These are phyloP conservation scores for Synanthedon formicaeformis DNA, from an alignment of 2,888 invertebrate genomes.

Conservation along the genomic window DNA sequence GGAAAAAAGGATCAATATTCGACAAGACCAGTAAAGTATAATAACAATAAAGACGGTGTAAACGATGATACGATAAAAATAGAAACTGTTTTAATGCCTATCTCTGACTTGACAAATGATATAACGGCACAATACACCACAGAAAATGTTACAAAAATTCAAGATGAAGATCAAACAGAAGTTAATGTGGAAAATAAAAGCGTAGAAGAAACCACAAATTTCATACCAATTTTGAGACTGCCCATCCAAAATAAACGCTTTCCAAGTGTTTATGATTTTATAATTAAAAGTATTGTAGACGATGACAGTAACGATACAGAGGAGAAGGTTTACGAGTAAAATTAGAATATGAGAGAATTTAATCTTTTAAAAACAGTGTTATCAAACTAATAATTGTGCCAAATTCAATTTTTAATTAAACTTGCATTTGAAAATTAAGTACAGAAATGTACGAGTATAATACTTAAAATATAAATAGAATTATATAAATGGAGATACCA, in stretches of 20 bases:
- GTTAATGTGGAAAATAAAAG: neutral
- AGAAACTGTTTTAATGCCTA: neutral
- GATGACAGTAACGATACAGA: conserved; percentile 7
- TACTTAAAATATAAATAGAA: too few relatives aligned
- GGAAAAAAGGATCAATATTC: conserved; percentile 12
- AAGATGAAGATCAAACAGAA: neutral
- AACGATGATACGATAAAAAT: neutral
- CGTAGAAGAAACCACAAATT: neutral
- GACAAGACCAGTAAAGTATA: too few relatives aligned
- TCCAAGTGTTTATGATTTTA: conserved; percentile 18
- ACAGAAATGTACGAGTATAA: too few relatives aligned
- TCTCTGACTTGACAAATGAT: neutral
- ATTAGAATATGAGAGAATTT: too few relatives aligned
- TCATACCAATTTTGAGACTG: conserved; percentile 6
- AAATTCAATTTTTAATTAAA: too few relatives aligned
- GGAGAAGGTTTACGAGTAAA: conserved; percentile 18
- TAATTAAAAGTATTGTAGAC: conserved; percentile 9
- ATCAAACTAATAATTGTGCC: too few relatives aligned
- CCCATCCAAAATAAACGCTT: conserved; percentile 9
- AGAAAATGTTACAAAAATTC: neutral
- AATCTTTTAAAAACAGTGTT: too few relatives aligned
- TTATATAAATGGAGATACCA: too few relatives aligned
- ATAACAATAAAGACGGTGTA: neutral
- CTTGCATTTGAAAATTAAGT: too few relatives aligned
- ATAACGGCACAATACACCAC: neutral